A percentile compares a stretch with the other conserved stretches of the same genome.
phyloP scores from a whole-genome alignment of 2,888 invertebrate species.

The Ochropleura plecta region DNA sequence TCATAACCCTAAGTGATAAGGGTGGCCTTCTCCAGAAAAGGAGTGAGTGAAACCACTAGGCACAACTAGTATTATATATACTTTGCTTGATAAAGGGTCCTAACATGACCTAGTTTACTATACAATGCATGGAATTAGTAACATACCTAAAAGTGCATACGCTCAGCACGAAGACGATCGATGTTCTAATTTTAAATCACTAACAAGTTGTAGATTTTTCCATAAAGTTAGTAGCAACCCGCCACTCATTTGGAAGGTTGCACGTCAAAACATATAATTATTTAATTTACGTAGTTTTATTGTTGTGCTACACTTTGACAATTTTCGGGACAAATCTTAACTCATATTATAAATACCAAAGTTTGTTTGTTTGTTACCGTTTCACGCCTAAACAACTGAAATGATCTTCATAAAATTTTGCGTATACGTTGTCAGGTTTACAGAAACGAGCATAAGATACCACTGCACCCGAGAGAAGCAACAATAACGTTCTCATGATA shows the following conservation, averaged over 20 bases:
- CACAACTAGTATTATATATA: too few relatives aligned
- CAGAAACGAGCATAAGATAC: too few relatives aligned
- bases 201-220: conserved; percentile 11
- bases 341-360: too few relatives aligned
- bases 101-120: conserved; percentile 37
- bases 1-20: too few relatives aligned
- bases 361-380: too few relatives aligned
- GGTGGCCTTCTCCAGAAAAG: too few relatives aligned
- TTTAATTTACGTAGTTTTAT: not conserved
- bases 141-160: conserved; percentile 24
- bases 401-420: too few relatives aligned
- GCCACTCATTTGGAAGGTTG: not conserved
- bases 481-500: too few relatives aligned
- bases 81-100: not conserved
- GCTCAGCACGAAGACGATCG: conserved; percentile 38
- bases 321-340: not conserved
- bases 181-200: conserved; percentile 55
- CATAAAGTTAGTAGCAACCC: not conserved
- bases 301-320: not conserved
- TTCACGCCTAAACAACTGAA: too few relatives aligned
- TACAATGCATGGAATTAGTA: conserved; percentile 21
- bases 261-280: not conserved
- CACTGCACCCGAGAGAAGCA: too few relatives aligned
- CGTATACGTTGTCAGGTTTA: too few relatives aligned
- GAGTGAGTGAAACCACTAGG: too few relatives aligned